Base-by-base conservation (phyloP, 2,797 vertebrate species). In the Neostethus bicornis region DNA sequence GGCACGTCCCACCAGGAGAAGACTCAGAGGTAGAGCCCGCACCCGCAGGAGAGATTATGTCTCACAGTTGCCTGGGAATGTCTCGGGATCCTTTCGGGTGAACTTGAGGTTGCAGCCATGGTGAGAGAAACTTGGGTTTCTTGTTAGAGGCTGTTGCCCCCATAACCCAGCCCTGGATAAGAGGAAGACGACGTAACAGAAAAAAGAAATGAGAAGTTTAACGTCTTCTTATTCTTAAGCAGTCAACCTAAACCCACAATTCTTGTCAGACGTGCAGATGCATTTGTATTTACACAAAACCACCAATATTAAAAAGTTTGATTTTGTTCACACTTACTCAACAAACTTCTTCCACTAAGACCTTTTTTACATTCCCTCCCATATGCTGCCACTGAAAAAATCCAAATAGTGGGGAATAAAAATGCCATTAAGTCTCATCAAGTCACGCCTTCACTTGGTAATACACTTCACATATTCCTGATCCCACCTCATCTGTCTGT, bases 371-470 rank as follows among this genome's bases (percentile, higher is more conserved):
- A 42, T 31, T 28, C 21, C 21, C 19, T 29, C 12, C 19, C 46
- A 16, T 26, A 21, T 26, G 31, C 39, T 54, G 34, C 61, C 21
- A 47, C 61, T 62, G 7, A 42, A 13, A 42, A 11, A 16, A 42
- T 35, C 38, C 21, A 52, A 19, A 45, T 16, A 5, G 25, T 16
- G 5, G 25, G 23, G 7, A 4, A 2, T 1, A 16, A 54, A 50
- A 32, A 41, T 31, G 2, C 2, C 26, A 19, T 44, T n/a, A 28
- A 51, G 24, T 17, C 21, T 56, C 34, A 34, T 47, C 0, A 12
- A 60, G 17, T 47, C 5, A 2, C 43, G 29, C 45, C 31, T 9
- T 20, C 29, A 32, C 26, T 8, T 12, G 10, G 26, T 29, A 24
- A 38, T 44, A 51, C 21, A 7, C 28, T 34, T 24, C 7, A 9